Conservation (phyloP, 2,797 vertebrate genomes). For the Parauchenoglanis ngamensis region DNA sequence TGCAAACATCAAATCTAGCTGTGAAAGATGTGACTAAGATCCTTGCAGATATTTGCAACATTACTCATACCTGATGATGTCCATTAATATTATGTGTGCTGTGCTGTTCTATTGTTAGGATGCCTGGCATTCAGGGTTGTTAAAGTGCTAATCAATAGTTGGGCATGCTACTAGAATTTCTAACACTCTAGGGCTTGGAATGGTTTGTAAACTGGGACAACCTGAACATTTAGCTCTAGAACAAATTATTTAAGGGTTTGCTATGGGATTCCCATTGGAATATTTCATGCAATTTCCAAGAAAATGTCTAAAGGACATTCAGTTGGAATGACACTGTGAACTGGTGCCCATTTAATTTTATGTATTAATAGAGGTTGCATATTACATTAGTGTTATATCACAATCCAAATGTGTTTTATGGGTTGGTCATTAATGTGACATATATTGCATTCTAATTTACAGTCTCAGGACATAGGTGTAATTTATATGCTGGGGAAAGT, state of each 20-base stretch:
- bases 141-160: slow-evolving; percentile 26
- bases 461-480: neutral
- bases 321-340: neutral
- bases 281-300: neutral
- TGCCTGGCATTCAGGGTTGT: slow-evolving; percentile 10
- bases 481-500: neutral
- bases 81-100: slow-evolving; percentile 34
- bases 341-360: neutral
- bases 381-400: neutral
- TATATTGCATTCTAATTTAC: neutral
- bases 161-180: neutral
- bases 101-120: slow-evolving; percentile 33
- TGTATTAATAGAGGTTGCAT: neutral
- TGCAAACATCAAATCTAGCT: neutral
- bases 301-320: neutral
- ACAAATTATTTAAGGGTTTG: neutral
- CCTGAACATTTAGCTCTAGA: neutral
- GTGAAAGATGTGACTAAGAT: neutral
- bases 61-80: slow-evolving; percentile 38
- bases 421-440: neutral
- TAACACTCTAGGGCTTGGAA: neutral
- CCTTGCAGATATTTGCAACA: slow-evolving; percentile 34
- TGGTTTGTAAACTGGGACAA: neutral
- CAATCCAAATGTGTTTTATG: neutral
- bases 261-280: neutral